Base-by-base conservation (phyloP, 1,140 invertebrate genomes). In the Batillaria attramentaria region DNA sequence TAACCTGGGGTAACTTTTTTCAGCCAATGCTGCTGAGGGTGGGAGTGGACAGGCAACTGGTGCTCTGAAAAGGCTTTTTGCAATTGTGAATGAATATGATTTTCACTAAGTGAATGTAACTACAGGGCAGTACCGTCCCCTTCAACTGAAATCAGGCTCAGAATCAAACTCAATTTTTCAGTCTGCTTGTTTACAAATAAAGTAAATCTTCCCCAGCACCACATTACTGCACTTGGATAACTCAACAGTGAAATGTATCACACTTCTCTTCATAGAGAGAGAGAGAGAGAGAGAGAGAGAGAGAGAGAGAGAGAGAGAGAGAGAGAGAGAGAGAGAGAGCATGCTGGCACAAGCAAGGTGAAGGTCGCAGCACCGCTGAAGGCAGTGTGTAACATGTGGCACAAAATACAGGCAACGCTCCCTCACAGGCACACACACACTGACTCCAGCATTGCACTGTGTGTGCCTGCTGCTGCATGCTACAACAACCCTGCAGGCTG, bases 251-350 rank as follows among this genome's bases (percentile, higher is more conserved):
- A 8, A 3, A 1, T 28, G 57, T n/a, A 10, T 10, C 57, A 10
- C 0, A 10, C n/a, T 62, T 62, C 57, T n/a, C 57, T 62, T 31
- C 33, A 65, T 10, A 6, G 37, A n/a, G 69, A 42, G 69, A 42
- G 37, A 65, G 43, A 72, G 69, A 42, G 69, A 69, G 66, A 69
- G 24, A 33, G 24, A 8, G 31, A 69, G 35, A 69, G 24, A 33
- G 33, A 69, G 24, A 33, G 35, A 28, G 6, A 6, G 5, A 35
- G 24, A 42, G 18, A 10, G 37, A 35, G n/a, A 46, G 42, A 31
- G 6, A 72, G 33, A 75, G 35, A 65, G 1, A 41, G 60, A 65
- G 35, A 66, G 54, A 28, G 74, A 76, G n/a, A n/a, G n/a, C n/a
- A n/a, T n/a, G n/a, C n/a, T n/a, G n/a, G n/a, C n/a, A n/a, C n/a